These are phyloP conservation scores for Lanistes nyassanus DNA, from an alignment of 1,140 invertebrate species.

Conservation along the genomic window DNA sequence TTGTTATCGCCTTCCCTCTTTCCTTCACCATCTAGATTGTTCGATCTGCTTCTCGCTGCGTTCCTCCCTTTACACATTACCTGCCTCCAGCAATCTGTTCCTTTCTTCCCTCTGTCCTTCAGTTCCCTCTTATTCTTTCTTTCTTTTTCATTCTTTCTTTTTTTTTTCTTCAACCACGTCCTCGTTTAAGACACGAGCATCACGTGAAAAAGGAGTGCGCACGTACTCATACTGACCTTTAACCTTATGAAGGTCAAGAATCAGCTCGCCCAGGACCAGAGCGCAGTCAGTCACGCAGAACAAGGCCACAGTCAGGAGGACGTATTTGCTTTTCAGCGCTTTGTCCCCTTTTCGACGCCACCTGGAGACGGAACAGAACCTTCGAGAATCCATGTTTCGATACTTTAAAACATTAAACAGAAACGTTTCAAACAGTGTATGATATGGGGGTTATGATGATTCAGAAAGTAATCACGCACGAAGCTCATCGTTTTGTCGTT, in stretches of 20 bases:
- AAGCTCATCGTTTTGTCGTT: not conserved
- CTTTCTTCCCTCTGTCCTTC: not conserved
- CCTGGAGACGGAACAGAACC: too few species aligned
- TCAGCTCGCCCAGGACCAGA: conserved; percentile 57
- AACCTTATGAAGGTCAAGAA: conserved; percentile 58
- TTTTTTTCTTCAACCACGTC: not conserved
- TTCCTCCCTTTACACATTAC: not conserved
- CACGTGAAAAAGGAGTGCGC: not conserved
- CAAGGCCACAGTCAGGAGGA: conserved; percentile 51
- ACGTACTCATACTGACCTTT: conserved; percentile 44
- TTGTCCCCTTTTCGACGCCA: conserved; percentile 51
- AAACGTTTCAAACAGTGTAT: too few species aligned
- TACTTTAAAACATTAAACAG: too few species aligned
- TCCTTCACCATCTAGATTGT: not conserved
- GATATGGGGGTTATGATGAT: too few species aligned
- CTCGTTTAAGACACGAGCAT: not conserved
- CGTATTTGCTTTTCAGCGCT: conserved; percentile 54
- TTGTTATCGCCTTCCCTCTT: not conserved
- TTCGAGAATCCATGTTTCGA: too few species aligned
- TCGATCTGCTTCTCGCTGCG: not conserved
- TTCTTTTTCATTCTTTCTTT: not conserved
- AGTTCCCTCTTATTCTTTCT: not conserved
- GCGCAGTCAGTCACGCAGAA: conserved; percentile 57
- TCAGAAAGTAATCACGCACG: too few species aligned
- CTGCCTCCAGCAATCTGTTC: too few species aligned